Evolutionary conservation across 35 echinoderm and acorn worm species (phyloP).

Genomic region (Apostichopus californicus): DNA sequence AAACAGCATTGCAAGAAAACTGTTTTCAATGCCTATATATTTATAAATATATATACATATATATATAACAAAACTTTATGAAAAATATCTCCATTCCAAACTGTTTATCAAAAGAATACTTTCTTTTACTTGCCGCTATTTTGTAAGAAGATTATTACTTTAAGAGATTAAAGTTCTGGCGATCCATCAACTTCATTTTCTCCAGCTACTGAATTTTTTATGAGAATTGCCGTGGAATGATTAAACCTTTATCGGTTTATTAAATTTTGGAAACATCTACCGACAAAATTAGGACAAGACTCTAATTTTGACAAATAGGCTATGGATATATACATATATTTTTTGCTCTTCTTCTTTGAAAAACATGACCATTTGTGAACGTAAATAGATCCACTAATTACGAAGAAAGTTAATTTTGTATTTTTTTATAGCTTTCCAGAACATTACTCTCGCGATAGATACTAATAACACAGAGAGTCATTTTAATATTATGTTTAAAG

Average conservation of each 20-base stretch:
- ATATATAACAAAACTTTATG: too few relatives aligned
- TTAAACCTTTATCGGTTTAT: neutral
- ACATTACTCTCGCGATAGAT: neutral
- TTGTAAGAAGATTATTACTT: neutral
- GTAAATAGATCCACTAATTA: neutral
- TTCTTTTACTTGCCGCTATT: too few relatives aligned
- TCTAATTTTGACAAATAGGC: neutral
- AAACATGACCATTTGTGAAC: neutral
- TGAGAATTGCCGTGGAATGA: neutral
- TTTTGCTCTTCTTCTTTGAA: neutral
- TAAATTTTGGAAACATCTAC: neutral
- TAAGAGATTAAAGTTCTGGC: neutral
- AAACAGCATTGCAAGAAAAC: too few relatives aligned
- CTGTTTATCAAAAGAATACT: too few relatives aligned
- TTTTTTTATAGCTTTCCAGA: neutral
- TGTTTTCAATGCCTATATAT: too few relatives aligned
- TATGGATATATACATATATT: neutral
- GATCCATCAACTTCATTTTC: neutral
- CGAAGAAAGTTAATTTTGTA: neutral
- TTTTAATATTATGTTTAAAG: conserved; percentile 1
- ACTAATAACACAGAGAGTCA: neutral
- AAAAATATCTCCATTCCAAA: too few relatives aligned
- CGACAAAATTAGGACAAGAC: neutral
- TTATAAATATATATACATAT: too few relatives aligned
- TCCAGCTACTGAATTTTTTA: neutral